A percentile compares a stretch with the other conserved stretches of the same genome.
These are phyloP conservation scores for Nautilus pompilius DNA, from an alignment of 1,140 invertebrate genomes.

Conservation along the genomic window DNA sequence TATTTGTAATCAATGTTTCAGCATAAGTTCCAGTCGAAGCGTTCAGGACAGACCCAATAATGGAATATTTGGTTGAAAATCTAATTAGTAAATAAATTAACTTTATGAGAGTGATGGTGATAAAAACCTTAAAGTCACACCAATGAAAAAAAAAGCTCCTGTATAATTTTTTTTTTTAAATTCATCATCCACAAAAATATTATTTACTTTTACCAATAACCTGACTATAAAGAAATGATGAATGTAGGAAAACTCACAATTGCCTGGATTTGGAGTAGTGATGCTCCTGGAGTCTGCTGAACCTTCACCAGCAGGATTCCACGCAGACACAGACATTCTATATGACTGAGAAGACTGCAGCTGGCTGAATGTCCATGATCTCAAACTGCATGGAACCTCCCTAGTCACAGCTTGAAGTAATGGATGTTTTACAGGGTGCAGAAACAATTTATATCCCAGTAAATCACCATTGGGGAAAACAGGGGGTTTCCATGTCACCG, in stretches of 20 bases:
- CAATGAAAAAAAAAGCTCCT: no score
- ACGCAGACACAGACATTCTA: conserved; percentile 72
- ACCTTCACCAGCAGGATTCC: conserved; percentile 77
- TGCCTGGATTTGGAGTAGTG: conserved; percentile 58
- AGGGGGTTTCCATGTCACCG: conserved; percentile 83
- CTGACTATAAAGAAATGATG: no score
- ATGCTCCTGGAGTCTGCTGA: conserved; percentile 65
- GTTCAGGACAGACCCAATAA: no score
- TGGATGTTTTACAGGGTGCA: conserved; percentile 53
- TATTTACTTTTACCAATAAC: no score
- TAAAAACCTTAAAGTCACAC: no score
- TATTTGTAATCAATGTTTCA: no score
- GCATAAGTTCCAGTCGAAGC: no score
- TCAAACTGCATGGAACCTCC: conserved; percentile 65
- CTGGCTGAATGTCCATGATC: conserved; percentile 72
- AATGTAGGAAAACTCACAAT: conserved; percentile 25
- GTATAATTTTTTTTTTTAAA: no score
- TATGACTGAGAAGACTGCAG: conserved; percentile 74
- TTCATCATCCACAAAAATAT: no score
- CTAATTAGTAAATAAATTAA: no score
- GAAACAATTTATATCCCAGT: conserved; percentile 75
- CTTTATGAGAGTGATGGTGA: no score
- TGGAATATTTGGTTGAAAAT: no score
- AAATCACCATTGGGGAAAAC: conserved; percentile 82
- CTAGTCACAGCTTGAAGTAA: conserved; percentile 53